Base-by-base conservation (phyloP, 2,113 vertebrate species). In the Dunckerocampus dactyliophorus region DNA sequence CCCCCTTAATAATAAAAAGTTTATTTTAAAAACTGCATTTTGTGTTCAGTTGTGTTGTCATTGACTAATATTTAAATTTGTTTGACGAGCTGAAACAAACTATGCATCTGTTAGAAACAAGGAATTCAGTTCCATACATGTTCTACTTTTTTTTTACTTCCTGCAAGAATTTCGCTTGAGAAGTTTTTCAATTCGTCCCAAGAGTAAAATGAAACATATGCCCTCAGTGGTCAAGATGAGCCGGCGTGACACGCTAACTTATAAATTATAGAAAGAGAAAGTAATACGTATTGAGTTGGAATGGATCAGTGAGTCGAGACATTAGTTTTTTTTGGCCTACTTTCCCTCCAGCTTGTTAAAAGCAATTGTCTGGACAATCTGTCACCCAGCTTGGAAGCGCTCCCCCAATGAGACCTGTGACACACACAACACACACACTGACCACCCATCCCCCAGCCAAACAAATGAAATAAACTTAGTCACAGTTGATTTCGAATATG, bases 261-360 rank as follows among this genome's bases (percentile, higher is more conserved):
- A 75, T 87, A 65, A 87, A 89, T 88, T 81, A 89, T 85, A 80
- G 75, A 61, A 22, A 55, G 70, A 12, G 14, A 74, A 67, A 72
- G 62, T 78, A 85, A 82, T 75, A 74, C 74, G 72, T 83, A 83
- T 81, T 75, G 76, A 81, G 80, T 69, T 63, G 69, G 79, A 85
- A 87, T 82, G 77, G 87, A 89, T 87, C 73, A 52, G 31, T 82
- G 81, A 86, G 79, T 84, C 67, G 56, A 82, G 54, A 85, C 80
- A 86, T 89, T 79, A 84, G 85, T 88, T 87, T 86, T 88, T 89
- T 67, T 88, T 56, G 87, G 71, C 88, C 89, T 82, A 89, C 77
- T 88, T 89, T 90, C 75, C 83, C 76, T 84, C 62, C 65, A 85
- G 86, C 88, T 89, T 88, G 88, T 89, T 91, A 90, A 89, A 90